A percentile compares a stretch with the other conserved stretches of the same genome.
These are phyloP conservation scores for Ophion costatus DNA, from an alignment of 2,888 invertebrate species.

Conservation along the genomic window DNA sequence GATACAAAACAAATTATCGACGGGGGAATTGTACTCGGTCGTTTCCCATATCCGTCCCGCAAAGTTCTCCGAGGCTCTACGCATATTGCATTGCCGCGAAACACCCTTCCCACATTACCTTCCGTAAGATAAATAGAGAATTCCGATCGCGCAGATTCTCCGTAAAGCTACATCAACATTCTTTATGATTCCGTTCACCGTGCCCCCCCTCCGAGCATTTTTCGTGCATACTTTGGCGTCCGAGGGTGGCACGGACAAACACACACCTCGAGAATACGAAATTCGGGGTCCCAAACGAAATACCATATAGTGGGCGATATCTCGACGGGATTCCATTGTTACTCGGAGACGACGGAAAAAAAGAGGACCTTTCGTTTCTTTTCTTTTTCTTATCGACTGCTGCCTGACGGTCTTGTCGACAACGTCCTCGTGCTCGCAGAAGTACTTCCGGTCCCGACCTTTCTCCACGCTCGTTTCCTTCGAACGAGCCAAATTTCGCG, in stretches of 20 bases:
- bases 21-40: no score
- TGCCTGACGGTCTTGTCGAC: not conserved
- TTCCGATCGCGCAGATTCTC: not conserved
- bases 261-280: slow-evolving; percentile 52
- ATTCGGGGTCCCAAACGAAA: slow-evolving; percentile 35
- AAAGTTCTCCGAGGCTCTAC: no score
- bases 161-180: not conserved
- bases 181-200: slow-evolving; percentile 11
- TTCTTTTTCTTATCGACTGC: slow-evolving; percentile 31
- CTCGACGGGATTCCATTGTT: slow-evolving; percentile 41
- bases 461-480: slow-evolving; percentile 24
- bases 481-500: not conserved
- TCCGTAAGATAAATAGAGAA: slow-evolving; percentile 30
- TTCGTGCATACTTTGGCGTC: not conserved
- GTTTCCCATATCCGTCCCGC: no score
- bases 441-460: slow-evolving; percentile 46
- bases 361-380: slow-evolving; percentile 2
- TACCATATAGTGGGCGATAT: slow-evolving; percentile 16
- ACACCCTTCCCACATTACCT: slow-evolving; percentile 8
- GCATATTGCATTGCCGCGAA: no score
- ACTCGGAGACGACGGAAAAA: slow-evolving; percentile 19
- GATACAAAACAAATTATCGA: not conserved
- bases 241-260: slow-evolving; percentile 49
- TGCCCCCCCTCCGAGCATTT: slow-evolving; percentile 10
- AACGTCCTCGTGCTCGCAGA: slow-evolving; percentile 5